Conservation (phyloP, 2,797 vertebrate genomes). For the Halcyon smyrnensis region DNA sequence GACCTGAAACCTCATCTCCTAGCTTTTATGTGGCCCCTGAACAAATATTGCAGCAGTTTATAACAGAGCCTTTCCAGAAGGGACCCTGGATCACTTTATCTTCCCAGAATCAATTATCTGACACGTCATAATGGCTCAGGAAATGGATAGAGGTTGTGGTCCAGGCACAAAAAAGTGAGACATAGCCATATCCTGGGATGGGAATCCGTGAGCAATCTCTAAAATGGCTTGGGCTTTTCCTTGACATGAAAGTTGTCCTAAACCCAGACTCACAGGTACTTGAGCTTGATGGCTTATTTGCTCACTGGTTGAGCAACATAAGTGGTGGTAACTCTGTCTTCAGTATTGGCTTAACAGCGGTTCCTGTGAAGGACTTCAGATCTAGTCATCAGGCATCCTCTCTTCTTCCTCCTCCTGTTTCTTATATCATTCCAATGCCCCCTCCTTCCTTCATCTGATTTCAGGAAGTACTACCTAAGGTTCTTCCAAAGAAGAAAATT, state of each 20-base stretch:
- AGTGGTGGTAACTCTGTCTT: neutral
- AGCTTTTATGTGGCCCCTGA: neutral
- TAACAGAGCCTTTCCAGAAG: constrained; percentile 7
- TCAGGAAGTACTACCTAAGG: neutral
- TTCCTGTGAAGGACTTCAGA: neutral
- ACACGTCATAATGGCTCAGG: neutral
- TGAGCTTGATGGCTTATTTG: neutral
- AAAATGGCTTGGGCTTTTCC: constrained; percentile 7
- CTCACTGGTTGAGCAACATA: neutral
- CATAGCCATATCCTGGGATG: neutral
- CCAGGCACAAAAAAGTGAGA: neutral
- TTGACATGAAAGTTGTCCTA: neutral
- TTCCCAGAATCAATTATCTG: neutral
- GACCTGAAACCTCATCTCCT: neutral
- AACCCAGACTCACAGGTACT: constrained; percentile 32
- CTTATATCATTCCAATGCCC: neutral
- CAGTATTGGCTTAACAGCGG: neutral
- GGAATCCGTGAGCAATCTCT: constrained; percentile 7
- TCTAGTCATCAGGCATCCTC: neutral
- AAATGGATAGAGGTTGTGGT: neutral
- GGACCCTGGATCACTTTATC: neutral
- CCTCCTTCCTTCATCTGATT: neutral
- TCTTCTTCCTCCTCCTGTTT: neutral
- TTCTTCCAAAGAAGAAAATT: neutral
- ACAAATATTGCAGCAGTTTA: neutral